Conservation (phyloP, 2,888 invertebrate species). For the Eupsilia transversa region DNA sequence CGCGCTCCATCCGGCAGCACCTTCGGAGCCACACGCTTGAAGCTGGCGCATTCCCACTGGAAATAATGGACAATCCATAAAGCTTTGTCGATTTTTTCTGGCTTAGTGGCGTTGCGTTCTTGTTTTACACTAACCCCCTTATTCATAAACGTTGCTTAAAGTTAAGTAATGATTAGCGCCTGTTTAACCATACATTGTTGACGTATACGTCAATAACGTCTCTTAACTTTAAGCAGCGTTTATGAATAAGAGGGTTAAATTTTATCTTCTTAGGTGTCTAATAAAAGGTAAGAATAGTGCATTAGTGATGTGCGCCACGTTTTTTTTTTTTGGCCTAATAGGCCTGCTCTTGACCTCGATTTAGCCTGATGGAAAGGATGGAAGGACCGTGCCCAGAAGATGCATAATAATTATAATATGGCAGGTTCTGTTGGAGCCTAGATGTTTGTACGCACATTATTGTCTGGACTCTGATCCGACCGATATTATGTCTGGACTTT, state of each 20-base stretch:
- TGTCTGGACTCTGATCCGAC: too few species aligned
- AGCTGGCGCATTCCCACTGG: constrained; percentile 94
- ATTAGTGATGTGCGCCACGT: neutral
- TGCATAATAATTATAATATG: neutral
- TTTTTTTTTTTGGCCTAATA: neutral
- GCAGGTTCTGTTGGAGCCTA: neutral
- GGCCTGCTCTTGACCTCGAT: neutral
- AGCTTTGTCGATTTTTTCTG: neutral
- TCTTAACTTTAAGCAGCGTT: too few species aligned
- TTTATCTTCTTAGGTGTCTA: neutral
- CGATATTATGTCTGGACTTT: too few species aligned
- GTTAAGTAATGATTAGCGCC: too few species aligned
- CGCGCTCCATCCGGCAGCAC: constrained; percentile 95
- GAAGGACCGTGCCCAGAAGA: neutral
- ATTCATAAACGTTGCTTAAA: too few species aligned
- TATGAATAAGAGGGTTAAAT: too few species aligned
- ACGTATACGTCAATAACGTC: too few species aligned
- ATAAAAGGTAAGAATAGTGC: neutral
- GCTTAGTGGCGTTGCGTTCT: too few species aligned
- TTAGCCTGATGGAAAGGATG: neutral
- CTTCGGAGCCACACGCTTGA: constrained; percentile 93
- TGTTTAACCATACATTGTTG: too few species aligned
- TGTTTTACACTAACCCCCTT: too few species aligned
- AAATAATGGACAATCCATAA: constrained; percentile 51
- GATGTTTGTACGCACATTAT: too few species aligned